phyloP scores from a whole-genome alignment of 1,140 invertebrate species.

The Neuroterus valhalla region DNA sequence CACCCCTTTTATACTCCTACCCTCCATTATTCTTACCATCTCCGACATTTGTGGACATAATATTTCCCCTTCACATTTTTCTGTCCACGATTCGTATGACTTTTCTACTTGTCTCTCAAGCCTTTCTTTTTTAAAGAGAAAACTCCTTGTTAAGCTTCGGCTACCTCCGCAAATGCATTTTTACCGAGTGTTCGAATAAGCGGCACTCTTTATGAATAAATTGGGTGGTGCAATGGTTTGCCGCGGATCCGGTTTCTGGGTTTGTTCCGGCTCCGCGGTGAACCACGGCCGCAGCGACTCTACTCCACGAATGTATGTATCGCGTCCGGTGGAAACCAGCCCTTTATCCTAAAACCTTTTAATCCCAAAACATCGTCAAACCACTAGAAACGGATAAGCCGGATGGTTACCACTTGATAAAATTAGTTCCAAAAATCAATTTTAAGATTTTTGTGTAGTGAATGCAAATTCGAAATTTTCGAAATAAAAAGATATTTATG shows the following conservation, averaged over 20 bases:
- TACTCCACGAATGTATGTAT: slow-evolving; percentile 2
- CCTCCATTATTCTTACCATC: slow-evolving; percentile 34
- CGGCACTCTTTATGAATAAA: slow-evolving; percentile 31
- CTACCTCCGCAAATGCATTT: slow-evolving; percentile 34
- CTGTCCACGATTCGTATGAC: not conserved
- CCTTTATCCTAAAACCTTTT: slow-evolving; percentile 17
- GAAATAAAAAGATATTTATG: too few relatives aligned
- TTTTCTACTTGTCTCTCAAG: not conserved
- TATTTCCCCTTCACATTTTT: not conserved
- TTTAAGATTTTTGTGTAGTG: too few relatives aligned
- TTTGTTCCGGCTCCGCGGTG: slow-evolving; percentile 36
- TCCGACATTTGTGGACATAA: slow-evolving; percentile 8
- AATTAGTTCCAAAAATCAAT: too few relatives aligned
- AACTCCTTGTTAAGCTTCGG: not conserved
- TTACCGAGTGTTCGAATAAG: slow-evolving; percentile 10
- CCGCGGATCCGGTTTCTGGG: slow-evolving; percentile 35
- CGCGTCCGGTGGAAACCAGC: slow-evolving; percentile 12
- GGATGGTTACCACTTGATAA: not conserved
- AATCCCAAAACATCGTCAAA: slow-evolving; percentile 35
- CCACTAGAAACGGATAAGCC: slow-evolving; percentile 21
- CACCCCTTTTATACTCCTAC: slow-evolving; percentile 55
- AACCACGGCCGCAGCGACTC: slow-evolving; percentile 33
- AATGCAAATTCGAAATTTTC: too few relatives aligned
- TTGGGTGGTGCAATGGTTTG: slow-evolving; percentile 29
- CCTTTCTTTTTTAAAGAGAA: not conserved